Percentiles rank a stretch among this genome's conserved stretches.
These are phyloP conservation scores for Perccottus glenii DNA, from an alignment of 2,113 vertebrate species.

Conservation along the genomic window DNA sequence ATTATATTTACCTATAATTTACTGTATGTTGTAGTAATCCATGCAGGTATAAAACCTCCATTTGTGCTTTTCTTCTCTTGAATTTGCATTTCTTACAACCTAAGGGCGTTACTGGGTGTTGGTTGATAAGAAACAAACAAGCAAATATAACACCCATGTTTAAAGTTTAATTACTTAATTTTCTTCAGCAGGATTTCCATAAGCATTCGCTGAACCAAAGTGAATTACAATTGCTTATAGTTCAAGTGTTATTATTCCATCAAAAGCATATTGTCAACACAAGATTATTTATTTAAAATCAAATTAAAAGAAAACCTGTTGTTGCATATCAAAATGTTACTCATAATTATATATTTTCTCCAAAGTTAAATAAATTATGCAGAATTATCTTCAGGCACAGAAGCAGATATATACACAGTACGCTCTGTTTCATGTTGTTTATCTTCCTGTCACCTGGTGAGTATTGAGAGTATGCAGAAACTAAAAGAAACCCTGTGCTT, in stretches of 20 bases:
- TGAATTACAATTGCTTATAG: not conserved
- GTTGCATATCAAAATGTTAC: not conserved
- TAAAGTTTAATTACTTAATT: not conserved
- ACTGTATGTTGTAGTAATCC: too few relatives aligned
- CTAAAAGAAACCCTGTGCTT: slow-evolving; percentile 1
- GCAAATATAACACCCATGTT: not conserved
- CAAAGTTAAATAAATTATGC: not conserved
- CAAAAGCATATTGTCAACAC: not conserved
- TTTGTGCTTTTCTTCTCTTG: not conserved
- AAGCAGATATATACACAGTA: not conserved
- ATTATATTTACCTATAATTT: too few relatives aligned
- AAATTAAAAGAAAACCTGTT: not conserved
- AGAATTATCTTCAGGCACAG: not conserved
- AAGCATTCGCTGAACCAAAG: not conserved
- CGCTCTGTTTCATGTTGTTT: not conserved
- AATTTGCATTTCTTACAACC: slow-evolving; percentile 1
- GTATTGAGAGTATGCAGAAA: not conserved
- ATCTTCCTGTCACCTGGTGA: not conserved
- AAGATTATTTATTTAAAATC: not conserved
- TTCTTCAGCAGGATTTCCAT: not conserved
- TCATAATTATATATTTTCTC: not conserved
- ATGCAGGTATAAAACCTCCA: not conserved
- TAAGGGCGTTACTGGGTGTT: not conserved
- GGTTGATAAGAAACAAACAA: slow-evolving; percentile 1
- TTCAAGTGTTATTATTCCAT: too few relatives aligned